phyloP scores from a whole-genome alignment of 2,113 vertebrate genomes.

The Poecile atricapillus region DNA sequence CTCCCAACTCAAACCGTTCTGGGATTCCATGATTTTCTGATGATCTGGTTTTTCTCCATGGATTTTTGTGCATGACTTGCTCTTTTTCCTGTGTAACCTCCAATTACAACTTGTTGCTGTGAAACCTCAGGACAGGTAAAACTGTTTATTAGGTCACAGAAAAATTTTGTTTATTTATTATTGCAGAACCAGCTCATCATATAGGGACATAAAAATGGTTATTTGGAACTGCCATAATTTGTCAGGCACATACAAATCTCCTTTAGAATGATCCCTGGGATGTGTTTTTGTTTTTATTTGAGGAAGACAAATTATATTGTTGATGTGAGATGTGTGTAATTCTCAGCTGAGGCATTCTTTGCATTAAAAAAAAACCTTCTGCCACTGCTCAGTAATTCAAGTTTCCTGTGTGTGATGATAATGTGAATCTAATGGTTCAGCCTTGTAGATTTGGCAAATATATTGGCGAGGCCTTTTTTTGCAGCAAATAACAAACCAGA shows the following conservation, averaged over 20 bases:
- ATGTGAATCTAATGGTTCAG: neutral
- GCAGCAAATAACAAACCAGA: neutral
- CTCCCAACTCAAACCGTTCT: neutral
- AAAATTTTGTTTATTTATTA: neutral
- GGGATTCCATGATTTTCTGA: neutral
- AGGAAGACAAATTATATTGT: neutral
- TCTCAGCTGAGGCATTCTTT: neutral
- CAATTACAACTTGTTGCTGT: neutral
- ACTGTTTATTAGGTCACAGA: neutral
- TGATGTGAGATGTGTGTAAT: neutral
- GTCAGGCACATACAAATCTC: neutral
- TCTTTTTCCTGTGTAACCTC: neutral
- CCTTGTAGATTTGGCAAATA: neutral
- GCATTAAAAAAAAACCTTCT: neutral
- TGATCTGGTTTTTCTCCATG: neutral
- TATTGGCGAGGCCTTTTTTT: neutral
- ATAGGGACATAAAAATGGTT: neutral
- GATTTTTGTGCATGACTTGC: neutral
- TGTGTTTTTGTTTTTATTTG: neutral
- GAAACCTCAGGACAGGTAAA: neutral
- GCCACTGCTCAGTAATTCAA: neutral
- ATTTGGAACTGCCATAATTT: neutral
- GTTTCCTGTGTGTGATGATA: neutral
- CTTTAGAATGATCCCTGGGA: neutral
- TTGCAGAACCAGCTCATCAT: neutral